These are phyloP conservation scores for Lithobius niger DNA, from an alignment of 1,140 invertebrate species.

Conservation along the genomic window DNA sequence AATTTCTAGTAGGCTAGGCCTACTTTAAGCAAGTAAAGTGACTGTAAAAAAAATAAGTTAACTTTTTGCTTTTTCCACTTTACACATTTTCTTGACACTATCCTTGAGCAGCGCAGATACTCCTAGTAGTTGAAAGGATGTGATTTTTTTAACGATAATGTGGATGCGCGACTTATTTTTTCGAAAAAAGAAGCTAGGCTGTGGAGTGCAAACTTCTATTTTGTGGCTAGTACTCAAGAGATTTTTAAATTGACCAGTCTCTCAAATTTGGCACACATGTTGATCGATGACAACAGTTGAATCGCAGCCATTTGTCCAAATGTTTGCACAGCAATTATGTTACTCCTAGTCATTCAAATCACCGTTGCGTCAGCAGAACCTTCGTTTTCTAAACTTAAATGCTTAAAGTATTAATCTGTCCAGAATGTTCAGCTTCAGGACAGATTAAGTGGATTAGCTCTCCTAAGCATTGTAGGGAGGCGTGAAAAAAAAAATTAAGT, in stretches of 20 bases:
- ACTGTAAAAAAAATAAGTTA: too few relatives aligned
- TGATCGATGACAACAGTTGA: not conserved
- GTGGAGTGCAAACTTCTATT: too few relatives aligned
- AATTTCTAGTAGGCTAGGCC: too few relatives aligned
- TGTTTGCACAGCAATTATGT: slow-evolving; percentile 9
- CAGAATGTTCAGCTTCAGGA: slow-evolving; percentile 21
- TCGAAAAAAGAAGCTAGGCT: too few relatives aligned
- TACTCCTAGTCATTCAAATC: slow-evolving; percentile 18
- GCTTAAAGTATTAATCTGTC: slow-evolving; percentile 27
- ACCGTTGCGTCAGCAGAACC: slow-evolving; percentile 23
- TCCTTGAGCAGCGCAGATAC: too few relatives aligned
- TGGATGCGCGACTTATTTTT: too few relatives aligned
- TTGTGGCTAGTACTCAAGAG: too few relatives aligned
- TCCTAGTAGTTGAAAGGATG: too few relatives aligned
- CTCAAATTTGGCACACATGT: not conserved
- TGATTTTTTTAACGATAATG: too few relatives aligned
- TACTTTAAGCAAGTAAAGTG: too few relatives aligned
- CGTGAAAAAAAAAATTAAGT: slow-evolving; percentile 11
- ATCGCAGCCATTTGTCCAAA: slow-evolving; percentile 9
- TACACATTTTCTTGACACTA: too few relatives aligned
- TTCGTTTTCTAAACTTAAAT: slow-evolving; percentile 25
- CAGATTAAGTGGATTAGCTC: slow-evolving; percentile 19
- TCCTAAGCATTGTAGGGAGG: slow-evolving; percentile 18
- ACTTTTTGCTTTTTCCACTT: too few relatives aligned
- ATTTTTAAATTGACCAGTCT: not conserved